Evolutionary conservation across 2,888 invertebrate species (phyloP).

Genomic region (Lepidocyrtinus sp.): DNA sequence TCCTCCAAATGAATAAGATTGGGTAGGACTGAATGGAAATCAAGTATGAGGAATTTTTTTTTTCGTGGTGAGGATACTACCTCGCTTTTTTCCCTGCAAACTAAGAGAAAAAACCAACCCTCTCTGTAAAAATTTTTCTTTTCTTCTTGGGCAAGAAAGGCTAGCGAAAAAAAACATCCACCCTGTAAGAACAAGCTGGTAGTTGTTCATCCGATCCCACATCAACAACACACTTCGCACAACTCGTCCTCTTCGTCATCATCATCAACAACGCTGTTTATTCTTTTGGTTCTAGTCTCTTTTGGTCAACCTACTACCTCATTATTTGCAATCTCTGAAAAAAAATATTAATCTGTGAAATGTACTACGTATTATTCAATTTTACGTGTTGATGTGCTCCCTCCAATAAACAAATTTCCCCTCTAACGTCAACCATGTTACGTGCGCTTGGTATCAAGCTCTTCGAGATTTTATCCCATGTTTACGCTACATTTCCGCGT

Average conservation of each 20-base stretch:
- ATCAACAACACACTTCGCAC: conserved; percentile 41
- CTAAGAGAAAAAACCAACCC: conserved; percentile 18
- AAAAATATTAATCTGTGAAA: conserved; percentile 7
- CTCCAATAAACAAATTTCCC: too few species aligned
- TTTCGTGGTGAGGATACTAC: conserved; percentile 44
- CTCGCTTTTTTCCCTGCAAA: conserved; percentile 59
- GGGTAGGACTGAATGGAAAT: not conserved
- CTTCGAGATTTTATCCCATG: too few species aligned
- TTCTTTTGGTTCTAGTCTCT: conserved; percentile 52
- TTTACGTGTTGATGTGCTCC: not conserved
- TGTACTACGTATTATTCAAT: too few species aligned
- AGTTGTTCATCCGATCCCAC: conserved; percentile 62
- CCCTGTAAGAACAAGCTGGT: conserved; percentile 34
- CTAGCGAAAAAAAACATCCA: conserved; percentile 54
- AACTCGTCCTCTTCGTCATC: conserved; percentile 37
- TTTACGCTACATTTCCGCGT: too few species aligned
- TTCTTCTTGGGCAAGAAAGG: not conserved
- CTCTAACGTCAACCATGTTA: too few species aligned
- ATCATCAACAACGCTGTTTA: conserved; percentile 34
- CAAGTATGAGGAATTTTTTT: not conserved
- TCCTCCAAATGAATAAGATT: too few species aligned
- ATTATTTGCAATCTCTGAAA: conserved; percentile 15
- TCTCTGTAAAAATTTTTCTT: not conserved
- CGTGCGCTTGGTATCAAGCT: too few species aligned
- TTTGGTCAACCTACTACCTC: conserved; percentile 61